These are phyloP conservation scores for Antheraea yamamai DNA, from an alignment of 2,888 invertebrate species.

Conservation along the genomic window DNA sequence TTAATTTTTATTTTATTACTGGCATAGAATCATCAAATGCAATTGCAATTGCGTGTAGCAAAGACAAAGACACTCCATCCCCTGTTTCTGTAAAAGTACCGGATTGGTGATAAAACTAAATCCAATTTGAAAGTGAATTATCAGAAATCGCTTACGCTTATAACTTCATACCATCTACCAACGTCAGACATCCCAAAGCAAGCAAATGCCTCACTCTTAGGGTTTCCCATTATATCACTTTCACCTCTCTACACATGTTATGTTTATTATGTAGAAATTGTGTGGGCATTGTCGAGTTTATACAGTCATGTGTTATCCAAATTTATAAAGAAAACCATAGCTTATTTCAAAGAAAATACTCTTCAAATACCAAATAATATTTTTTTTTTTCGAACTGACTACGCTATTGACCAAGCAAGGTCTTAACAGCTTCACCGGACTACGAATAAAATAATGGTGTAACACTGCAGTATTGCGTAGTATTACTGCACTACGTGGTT, in stretches of 20 bases:
- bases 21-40: no score
- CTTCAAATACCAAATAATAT: no score
- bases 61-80: not conserved
- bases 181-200: constrained; percentile 33
- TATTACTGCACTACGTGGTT: no score
- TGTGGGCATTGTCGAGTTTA: not conserved
- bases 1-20: not conserved
- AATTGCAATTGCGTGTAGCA: not conserved
- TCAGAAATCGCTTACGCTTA: not conserved
- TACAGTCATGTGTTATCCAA: not conserved
- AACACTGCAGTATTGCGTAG: no score
- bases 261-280: constrained; percentile 13
- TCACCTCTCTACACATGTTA: constrained; percentile 36
- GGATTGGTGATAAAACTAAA: no score
- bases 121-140: not conserved
- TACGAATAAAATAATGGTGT: no score
- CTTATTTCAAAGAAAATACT: no score
- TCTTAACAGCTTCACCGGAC: no score
- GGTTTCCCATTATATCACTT: constrained; percentile 50
- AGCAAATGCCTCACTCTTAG: constrained; percentile 43
- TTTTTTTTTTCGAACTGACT: no score
- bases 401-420: no score
- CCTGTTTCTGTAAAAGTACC: no score
- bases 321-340: not conserved
- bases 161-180: constrained; percentile 11